Conservation (phyloP, 2,113 vertebrate species). For the Callionymus lyra region DNA sequence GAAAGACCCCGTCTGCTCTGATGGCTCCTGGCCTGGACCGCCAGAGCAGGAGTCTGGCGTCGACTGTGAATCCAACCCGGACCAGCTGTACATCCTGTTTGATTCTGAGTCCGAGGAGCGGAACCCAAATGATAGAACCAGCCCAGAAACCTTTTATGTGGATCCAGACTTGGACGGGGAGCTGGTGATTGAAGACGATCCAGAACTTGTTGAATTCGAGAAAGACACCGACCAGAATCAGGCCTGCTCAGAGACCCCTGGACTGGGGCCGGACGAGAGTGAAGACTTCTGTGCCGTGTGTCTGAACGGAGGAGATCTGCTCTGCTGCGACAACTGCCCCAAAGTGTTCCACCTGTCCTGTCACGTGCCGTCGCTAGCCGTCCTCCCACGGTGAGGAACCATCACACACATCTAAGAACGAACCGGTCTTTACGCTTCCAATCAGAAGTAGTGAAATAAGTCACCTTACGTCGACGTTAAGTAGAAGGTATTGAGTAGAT, state of each 20-base stretch:
- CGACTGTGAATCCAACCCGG: slow-evolving; percentile 40
- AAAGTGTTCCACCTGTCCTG: slow-evolving; percentile 87
- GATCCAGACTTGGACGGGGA: slow-evolving; percentile 42
- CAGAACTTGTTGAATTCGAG: slow-evolving; percentile 21
- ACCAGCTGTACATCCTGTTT: slow-evolving; percentile 37
- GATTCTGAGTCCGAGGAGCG: slow-evolving; percentile 30
- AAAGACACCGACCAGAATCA: slow-evolving; percentile 4
- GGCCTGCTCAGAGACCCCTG: slow-evolving; percentile 3
- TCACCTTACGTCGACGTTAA: not conserved
- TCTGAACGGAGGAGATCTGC: slow-evolving; percentile 81
- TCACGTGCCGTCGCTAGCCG: slow-evolving; percentile 77
- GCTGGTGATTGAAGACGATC: slow-evolving; percentile 37
- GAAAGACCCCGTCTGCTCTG: slow-evolving; percentile 28
- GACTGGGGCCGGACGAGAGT: slow-evolving; percentile 62
- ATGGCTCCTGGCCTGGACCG: slow-evolving; percentile 9
- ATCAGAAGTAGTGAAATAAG: not conserved
- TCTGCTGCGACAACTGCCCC: slow-evolving; percentile 87
- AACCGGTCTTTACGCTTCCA: not conserved
- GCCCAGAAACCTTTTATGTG: slow-evolving; percentile 39
- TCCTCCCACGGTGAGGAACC: slow-evolving; percentile 75
- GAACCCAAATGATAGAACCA: slow-evolving; percentile 18
- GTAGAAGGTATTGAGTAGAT: not conserved
- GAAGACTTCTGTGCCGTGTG: slow-evolving; percentile 92
- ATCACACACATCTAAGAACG: not conserved
- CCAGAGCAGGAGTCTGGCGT: slow-evolving; percentile 41